Conservation (phyloP, 2,113 vertebrate species). For the Phyllostomus discolor region DNA sequence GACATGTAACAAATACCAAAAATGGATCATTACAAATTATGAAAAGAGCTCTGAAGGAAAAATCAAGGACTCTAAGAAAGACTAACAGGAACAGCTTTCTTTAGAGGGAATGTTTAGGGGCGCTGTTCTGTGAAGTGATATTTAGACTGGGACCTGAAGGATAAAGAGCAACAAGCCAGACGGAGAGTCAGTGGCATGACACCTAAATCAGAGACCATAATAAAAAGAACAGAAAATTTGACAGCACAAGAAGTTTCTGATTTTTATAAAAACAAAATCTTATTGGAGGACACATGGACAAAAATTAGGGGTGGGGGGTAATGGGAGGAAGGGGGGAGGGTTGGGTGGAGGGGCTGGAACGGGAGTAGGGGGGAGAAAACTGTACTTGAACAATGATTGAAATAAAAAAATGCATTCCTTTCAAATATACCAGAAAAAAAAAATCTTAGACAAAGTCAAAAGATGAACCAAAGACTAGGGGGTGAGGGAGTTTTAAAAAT, state of each 20-base stretch:
- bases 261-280: not conserved
- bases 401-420: too few relatives aligned
- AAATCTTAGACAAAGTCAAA: not conserved
- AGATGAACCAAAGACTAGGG: not conserved
- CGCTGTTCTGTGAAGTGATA: not conserved
- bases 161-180: not conserved
- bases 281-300: too few relatives aligned
- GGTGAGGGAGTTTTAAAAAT: not conserved
- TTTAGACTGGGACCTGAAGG: not conserved
- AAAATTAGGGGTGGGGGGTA: too few relatives aligned
- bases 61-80: not conserved
- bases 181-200: not conserved
- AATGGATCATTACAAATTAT: not conserved
- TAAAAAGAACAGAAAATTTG: not conserved
- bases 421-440: too few relatives aligned
- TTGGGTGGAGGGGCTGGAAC: too few relatives aligned
- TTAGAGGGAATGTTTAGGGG: not conserved
- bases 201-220: not conserved
- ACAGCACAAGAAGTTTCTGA: not conserved
- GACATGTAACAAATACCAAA: not conserved
- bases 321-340: too few relatives aligned
- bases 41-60: not conserved
- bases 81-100: not conserved
- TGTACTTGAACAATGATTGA: too few relatives aligned
- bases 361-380: too few relatives aligned